These are phyloP conservation scores for Ephydatia muelleri DNA, from an alignment of 37 sponge, comb jelly and placozoan genomes.

Conservation along the genomic window DNA sequence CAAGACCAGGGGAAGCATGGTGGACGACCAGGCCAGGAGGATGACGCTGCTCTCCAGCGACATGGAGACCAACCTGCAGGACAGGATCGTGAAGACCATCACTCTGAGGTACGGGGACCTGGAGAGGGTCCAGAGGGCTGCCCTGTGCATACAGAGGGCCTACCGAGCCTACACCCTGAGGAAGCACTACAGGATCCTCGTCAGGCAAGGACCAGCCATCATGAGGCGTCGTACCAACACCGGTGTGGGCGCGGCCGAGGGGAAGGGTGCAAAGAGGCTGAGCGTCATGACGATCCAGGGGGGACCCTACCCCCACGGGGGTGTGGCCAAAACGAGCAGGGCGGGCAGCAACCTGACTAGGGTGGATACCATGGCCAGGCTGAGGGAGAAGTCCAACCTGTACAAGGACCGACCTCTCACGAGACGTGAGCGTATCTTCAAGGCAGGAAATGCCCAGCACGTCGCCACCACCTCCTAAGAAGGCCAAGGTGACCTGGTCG, in stretches of 20 bases:
- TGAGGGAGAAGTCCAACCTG: background rate
- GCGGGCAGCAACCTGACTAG: background rate
- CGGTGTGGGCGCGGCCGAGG: background rate
- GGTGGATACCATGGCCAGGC: background rate
- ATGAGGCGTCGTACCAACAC: background rate
- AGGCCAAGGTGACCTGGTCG: no score
- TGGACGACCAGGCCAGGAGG: background rate
- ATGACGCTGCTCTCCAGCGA: constrained; percentile 48
- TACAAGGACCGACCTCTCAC: background rate
- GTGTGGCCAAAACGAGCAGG: background rate
- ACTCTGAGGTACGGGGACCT: constrained; percentile 65
- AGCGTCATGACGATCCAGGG: background rate
- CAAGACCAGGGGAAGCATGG: no score
- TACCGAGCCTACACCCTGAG: constrained; percentile 41
- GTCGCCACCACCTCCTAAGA: no score
- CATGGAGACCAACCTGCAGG: constrained; percentile 49
- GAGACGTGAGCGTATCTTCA: background rate
- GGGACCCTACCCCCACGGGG: background rate
- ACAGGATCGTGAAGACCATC: constrained; percentile 39
- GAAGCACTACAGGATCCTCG: background rate
- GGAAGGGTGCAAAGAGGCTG: background rate
- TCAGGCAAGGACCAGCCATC: background rate
- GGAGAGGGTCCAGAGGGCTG: constrained; percentile 47
- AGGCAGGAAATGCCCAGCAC: background rate
- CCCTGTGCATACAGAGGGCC: constrained; percentile 50